Evolutionary conservation across 2,888 invertebrate genomes (phyloP).

Genomic region (Lasioglossum leucozonium): DNA sequence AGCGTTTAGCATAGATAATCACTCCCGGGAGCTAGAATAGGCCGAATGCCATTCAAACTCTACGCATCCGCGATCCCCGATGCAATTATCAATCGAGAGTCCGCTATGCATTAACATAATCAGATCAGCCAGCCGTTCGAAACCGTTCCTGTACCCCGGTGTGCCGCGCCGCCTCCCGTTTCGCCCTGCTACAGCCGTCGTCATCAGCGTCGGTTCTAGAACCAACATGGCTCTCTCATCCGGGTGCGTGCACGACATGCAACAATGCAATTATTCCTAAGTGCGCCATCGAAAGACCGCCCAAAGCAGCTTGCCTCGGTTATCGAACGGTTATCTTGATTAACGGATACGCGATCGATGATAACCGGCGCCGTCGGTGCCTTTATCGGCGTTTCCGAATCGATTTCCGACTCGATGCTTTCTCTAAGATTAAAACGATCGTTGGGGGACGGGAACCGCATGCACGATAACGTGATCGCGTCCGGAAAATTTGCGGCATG

Average conservation of each 20-base stretch:
- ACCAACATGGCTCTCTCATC: slow-evolving; percentile 58
- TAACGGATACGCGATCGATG: slow-evolving; percentile 55
- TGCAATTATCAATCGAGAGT: slow-evolving; percentile 80
- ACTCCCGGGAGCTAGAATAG: slow-evolving; percentile 75
- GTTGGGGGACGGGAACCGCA: neutral
- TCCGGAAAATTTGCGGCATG: slow-evolving; percentile 12
- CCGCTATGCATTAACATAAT: slow-evolving; percentile 79
- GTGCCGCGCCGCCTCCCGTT: neutral
- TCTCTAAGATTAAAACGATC: slow-evolving; percentile 44
- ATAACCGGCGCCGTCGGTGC: slow-evolving; percentile 9
- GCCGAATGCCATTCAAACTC: slow-evolving; percentile 65
- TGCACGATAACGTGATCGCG: slow-evolving; percentile 1
- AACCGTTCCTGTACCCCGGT: slow-evolving; percentile 43
- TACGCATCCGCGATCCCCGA: slow-evolving; percentile 70
- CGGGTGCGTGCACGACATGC: slow-evolving; percentile 38
- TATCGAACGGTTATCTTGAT: slow-evolving; percentile 59
- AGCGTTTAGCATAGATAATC: slow-evolving; percentile 81
- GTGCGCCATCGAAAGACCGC: slow-evolving; percentile 54
- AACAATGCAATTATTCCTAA: slow-evolving; percentile 67
- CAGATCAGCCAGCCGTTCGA: slow-evolving; percentile 74
- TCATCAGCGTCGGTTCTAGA: slow-evolving; percentile 51
- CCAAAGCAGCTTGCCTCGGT: slow-evolving; percentile 49
- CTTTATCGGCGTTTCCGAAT: neutral
- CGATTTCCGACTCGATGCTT: slow-evolving; percentile 14
- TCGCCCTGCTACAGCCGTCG: slow-evolving; percentile 35